Percentiles rank a stretch among this genome's conserved stretches.
phyloP scores from a whole-genome alignment of 2,888 invertebrate genomes.

The Panopea generosa region DNA sequence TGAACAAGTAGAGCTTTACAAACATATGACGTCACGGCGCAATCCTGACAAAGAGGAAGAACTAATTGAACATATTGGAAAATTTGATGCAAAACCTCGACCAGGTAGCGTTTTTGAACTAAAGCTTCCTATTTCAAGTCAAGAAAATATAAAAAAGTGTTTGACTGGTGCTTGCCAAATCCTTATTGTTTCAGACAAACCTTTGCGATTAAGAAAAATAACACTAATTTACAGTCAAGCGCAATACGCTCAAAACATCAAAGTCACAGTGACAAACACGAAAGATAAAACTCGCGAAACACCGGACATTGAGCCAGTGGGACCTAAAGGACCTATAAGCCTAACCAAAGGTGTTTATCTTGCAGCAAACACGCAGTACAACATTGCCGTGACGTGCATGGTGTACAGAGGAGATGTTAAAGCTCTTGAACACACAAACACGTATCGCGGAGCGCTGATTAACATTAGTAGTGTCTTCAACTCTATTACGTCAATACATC shows the following conservation, averaged over 20 bases:
- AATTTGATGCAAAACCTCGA: constrained; percentile 57
- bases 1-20: constrained; percentile 62
- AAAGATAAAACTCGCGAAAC: constrained; percentile 49
- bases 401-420: constrained; percentile 59
- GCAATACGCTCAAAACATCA: constrained; percentile 54
- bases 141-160: constrained; percentile 53
- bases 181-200: constrained; percentile 57
- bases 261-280: constrained; percentile 55
- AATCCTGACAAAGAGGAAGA: constrained; percentile 30
- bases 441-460: constrained; percentile 48
- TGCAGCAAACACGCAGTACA: constrained; percentile 55
- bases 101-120: constrained; percentile 61
- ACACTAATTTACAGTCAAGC: constrained; percentile 47
- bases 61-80: constrained; percentile 49
- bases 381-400: constrained; percentile 54
- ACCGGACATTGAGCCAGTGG: constrained; percentile 51
- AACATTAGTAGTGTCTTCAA: constrained; percentile 61
- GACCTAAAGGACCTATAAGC: constrained; percentile 46
- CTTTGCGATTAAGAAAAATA: constrained; percentile 53
- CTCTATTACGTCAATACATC: constrained; percentile 53
- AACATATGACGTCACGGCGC: constrained; percentile 47
- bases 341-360: constrained; percentile 54
- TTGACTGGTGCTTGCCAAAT: constrained; percentile 56
- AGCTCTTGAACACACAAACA: constrained; percentile 52
- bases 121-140: constrained; percentile 43